A percentile compares a stretch with the other conserved stretches of the same genome.
phyloP scores from a whole-genome alignment of 1,140 invertebrate genomes.

The Aphidius gifuensis region DNA sequence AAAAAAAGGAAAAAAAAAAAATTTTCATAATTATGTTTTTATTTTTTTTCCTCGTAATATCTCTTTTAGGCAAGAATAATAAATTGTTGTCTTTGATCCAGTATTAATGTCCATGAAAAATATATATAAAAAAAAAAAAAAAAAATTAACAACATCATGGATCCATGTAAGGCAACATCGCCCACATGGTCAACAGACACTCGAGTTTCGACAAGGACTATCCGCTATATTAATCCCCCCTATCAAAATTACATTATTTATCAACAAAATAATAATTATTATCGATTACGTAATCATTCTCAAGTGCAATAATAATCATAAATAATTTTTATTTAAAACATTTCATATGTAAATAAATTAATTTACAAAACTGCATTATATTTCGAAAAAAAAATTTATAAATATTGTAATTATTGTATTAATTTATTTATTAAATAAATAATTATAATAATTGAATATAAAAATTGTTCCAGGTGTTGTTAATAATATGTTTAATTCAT shows the following conservation, averaged over 20 bases:
- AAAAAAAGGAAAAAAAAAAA: background rate
- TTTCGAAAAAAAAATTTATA: too few species aligned
- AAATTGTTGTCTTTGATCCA: background rate
- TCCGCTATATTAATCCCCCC: constrained; percentile 2
- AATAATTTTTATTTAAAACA: too few species aligned
- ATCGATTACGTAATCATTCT: too few species aligned
- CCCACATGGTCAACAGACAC: constrained; percentile 32
- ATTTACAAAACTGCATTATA: too few species aligned
- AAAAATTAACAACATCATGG: background rate
- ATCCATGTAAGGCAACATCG: constrained; percentile 38
- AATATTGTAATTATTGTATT: too few species aligned
- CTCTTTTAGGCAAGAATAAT: too few species aligned
- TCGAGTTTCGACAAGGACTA: constrained; percentile 37
- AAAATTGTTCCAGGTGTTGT: too few species aligned
- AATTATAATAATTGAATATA: too few species aligned
- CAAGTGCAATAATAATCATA: too few species aligned
- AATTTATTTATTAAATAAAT: too few species aligned
- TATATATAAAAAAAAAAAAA: constrained; percentile 6
- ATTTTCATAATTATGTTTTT: background rate
- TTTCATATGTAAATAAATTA: too few species aligned
- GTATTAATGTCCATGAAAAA: constrained; percentile 17
- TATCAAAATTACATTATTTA: constrained; percentile 4
- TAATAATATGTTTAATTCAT: too few species aligned
- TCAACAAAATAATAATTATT: background rate
- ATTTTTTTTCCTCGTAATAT: background rate